Percentiles rank a stretch among this genome's conserved stretches.
These are phyloP conservation scores for Rapana venosa DNA, from an alignment of 2,888 invertebrate genomes.

Conservation along the genomic window DNA sequence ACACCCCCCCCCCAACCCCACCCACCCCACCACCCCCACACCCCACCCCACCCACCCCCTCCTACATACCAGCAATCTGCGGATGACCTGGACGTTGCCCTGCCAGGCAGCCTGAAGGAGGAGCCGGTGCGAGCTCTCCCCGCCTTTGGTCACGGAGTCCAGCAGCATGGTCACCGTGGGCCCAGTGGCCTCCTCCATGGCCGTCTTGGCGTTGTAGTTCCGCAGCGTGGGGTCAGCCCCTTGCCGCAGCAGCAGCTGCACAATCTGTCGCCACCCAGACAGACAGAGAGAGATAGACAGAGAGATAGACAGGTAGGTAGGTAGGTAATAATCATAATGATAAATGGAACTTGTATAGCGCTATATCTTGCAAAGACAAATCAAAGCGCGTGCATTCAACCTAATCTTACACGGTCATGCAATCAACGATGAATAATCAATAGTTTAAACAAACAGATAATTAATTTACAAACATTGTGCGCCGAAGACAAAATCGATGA, in stretches of 20 bases:
- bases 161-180: slow-evolving; percentile 70
- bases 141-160: slow-evolving; percentile 68
- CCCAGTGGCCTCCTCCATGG: slow-evolving; percentile 74
- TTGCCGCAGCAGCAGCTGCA: slow-evolving; percentile 71
- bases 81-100: slow-evolving; percentile 72
- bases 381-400: no score
- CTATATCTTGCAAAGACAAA: no score
- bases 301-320: no score
- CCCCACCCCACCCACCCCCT: background rate
- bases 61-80: slow-evolving; percentile 69
- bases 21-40: background rate
- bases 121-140: slow-evolving; percentile 69
- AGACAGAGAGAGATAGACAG: no score
- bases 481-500: no score
- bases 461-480: no score
- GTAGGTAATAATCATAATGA: no score
- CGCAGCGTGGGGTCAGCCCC: slow-evolving; percentile 76
- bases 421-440: no score
- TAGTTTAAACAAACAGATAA: no score
- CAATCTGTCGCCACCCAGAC: slow-evolving; percentile 63
- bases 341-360: no score
- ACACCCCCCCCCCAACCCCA: background rate
- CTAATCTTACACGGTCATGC: no score
- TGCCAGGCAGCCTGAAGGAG: slow-evolving; percentile 77
- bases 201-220: slow-evolving; percentile 75